Conservation (phyloP, 2,113 vertebrate genomes). For the Tenrec ecaudatus region DNA sequence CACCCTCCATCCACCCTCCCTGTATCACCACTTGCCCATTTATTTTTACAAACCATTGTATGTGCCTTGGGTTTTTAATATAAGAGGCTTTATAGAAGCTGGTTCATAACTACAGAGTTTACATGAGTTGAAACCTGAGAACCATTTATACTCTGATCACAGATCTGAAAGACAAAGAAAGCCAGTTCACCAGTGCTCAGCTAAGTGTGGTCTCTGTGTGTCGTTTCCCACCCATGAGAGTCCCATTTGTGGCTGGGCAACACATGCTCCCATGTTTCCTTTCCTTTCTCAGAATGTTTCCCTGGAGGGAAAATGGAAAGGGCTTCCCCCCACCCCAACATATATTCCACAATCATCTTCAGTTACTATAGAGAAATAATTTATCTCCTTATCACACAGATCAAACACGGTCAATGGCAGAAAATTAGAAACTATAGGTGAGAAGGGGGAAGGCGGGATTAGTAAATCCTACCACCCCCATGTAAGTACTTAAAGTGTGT, state of each 20-base stretch:
- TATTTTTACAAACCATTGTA: too few species aligned
- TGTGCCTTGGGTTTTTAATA: too few species aligned
- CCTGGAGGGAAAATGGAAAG: background rate
- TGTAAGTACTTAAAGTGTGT: background rate
- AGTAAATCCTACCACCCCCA: background rate
- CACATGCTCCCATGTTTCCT: background rate
- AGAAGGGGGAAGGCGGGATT: background rate
- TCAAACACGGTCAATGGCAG: background rate
- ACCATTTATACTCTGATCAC: background rate
- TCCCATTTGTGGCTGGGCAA: background rate
- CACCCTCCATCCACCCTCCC: too few species aligned
- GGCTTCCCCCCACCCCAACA: background rate
- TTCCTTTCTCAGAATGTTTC: conserved; percentile 23
- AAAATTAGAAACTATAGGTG: background rate
- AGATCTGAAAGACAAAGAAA: background rate
- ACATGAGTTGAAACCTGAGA: too few species aligned
- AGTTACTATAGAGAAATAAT: background rate
- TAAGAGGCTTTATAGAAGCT: too few species aligned
- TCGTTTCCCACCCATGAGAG: background rate
- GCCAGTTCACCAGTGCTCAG: background rate
- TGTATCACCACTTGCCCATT: too few species aligned
- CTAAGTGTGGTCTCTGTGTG: fast-evolving
- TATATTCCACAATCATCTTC: background rate
- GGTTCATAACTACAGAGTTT: too few species aligned
- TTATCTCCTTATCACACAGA: background rate